Percentiles rank a stretch among this genome's conserved stretches.
phyloP scores from a whole-genome alignment of 2,888 invertebrate species.

The Drosophila aldrichi region DNA sequence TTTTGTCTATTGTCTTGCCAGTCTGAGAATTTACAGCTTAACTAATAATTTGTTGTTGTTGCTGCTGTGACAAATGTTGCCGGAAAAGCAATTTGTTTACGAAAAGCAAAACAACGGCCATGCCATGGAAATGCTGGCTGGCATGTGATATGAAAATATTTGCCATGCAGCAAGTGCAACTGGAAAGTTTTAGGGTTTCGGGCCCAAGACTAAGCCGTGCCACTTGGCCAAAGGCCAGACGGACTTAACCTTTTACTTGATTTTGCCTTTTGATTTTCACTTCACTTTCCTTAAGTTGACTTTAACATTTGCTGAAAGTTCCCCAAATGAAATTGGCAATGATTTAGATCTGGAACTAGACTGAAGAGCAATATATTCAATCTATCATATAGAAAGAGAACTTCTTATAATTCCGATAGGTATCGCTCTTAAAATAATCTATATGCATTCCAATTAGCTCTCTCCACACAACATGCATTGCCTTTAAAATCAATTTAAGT shows the following conservation, averaged over 20 bases:
- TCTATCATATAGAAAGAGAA: background rate
- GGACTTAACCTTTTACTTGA: slow-evolving; percentile 24
- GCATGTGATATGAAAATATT: slow-evolving; percentile 9
- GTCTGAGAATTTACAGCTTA: slow-evolving; percentile 44
- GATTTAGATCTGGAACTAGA: background rate
- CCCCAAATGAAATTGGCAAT: background rate
- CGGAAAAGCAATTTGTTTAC: slow-evolving; percentile 37
- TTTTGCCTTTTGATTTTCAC: slow-evolving; percentile 21
- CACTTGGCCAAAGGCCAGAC: slow-evolving; percentile 39
- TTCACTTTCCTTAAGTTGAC: slow-evolving; percentile 26
- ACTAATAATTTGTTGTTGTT: slow-evolving; percentile 1
- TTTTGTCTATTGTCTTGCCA: slow-evolving; percentile 41
- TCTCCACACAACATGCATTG: background rate
- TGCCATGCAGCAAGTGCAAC: slow-evolving; percentile 13
- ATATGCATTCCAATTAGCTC: too few relatives aligned
- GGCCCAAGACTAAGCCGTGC: slow-evolving; percentile 41
- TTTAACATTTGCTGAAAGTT: background rate
- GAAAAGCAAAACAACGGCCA: slow-evolving; percentile 14
- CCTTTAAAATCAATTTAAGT: background rate
- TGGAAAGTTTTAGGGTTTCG: slow-evolving; percentile 45
- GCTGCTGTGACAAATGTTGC: slow-evolving; percentile 44
- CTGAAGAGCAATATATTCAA: background rate
- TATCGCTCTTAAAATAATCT: background rate
- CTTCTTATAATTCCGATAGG: background rate
- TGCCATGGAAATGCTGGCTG: slow-evolving; percentile 3